Evolutionary conservation across 2,888 invertebrate species (phyloP).

Genomic region (Cosmia trapezina): DNA sequence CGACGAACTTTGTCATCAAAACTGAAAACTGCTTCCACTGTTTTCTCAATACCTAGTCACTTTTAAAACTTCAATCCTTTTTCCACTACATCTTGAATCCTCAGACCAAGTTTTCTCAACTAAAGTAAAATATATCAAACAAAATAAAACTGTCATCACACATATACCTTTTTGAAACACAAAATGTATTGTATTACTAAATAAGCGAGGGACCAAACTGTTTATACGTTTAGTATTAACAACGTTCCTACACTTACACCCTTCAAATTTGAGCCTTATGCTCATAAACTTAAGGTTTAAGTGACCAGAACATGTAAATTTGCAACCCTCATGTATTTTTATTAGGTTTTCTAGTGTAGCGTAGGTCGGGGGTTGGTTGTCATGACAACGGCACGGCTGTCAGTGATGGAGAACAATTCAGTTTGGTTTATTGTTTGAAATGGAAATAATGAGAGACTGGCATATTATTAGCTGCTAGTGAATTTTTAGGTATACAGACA

Average conservation of each 20-base stretch:
- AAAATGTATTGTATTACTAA: conserved; percentile 78
- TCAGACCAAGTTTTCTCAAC: conserved; percentile 21
- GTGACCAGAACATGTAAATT: conserved; percentile 43
- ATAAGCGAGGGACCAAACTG: conserved; percentile 76
- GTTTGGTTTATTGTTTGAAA: conserved; percentile 60
- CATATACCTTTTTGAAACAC: conserved; percentile 68
- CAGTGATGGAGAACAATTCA: conserved; percentile 60
- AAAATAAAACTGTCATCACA: conserved; percentile 65
- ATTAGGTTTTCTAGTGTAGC: conserved; percentile 71
- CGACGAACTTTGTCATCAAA: not conserved
- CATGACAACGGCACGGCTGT: conserved; percentile 74
- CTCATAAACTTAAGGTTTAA: accelerated
- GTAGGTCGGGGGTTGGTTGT: conserved; percentile 74
- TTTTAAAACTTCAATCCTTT: not conserved
- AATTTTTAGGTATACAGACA: not conserved
- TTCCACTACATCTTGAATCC: conserved; percentile 1
- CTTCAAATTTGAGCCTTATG: conserved; percentile 29
- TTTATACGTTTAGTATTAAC: conserved; percentile 69
- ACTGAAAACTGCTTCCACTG: not conserved
- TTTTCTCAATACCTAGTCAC: not conserved
- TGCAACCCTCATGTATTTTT: conserved; percentile 64
- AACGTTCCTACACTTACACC: conserved; percentile 5
- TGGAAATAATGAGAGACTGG: conserved; percentile 32
- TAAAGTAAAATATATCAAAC: conserved; percentile 57
- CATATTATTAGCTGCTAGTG: conserved; percentile 4